A percentile compares a stretch with the other conserved stretches of the same genome.
These are phyloP conservation scores for Philaethria dido DNA, from an alignment of 2,888 invertebrate species.

Conservation along the genomic window DNA sequence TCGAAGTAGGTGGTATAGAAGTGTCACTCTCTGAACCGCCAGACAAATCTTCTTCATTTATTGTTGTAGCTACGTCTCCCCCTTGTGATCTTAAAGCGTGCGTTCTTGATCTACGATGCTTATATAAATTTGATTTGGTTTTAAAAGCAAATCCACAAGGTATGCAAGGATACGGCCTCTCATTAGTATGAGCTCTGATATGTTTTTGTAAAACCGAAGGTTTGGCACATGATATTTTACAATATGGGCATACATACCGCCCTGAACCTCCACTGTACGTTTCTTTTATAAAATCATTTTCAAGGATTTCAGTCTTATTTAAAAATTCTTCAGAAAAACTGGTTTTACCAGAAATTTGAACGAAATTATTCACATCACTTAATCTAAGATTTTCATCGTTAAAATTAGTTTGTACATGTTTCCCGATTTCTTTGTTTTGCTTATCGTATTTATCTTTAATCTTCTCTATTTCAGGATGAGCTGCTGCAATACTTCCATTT, in stretches of 20 bases:
- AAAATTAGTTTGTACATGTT: constrained; percentile 83
- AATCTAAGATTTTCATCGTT: constrained; percentile 75
- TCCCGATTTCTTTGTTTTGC: constrained; percentile 63
- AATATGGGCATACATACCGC: constrained; percentile 93
- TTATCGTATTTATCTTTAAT: constrained; percentile 65
- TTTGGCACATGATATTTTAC: constrained; percentile 94
- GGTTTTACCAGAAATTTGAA: constrained; percentile 81
- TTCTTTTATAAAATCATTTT: constrained; percentile 80
- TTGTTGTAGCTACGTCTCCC: constrained; percentile 76
- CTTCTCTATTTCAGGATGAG: constrained; percentile 77
- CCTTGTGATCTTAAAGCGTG: constrained; percentile 88
- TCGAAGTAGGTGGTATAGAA: constrained; percentile 70
- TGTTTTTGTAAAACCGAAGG: constrained; percentile 97
- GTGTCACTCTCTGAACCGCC: constrained; percentile 85
- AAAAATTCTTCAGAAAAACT: constrained; percentile 81
- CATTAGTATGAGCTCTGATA: constrained; percentile 96
- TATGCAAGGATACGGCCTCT: constrained; percentile 94
- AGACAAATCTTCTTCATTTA: constrained; percentile 84
- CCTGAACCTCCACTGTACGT: constrained; percentile 80
- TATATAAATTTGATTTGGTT: constrained; percentile 96
- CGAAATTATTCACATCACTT: constrained; percentile 78
- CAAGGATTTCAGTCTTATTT: constrained; percentile 82
- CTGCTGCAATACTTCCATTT: constrained; percentile 76
- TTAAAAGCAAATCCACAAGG: constrained; percentile 97
- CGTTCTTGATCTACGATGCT: constrained; percentile 91